Conservation (phyloP, 2,888 invertebrate genomes). For the Linnaemya tessellans region DNA sequence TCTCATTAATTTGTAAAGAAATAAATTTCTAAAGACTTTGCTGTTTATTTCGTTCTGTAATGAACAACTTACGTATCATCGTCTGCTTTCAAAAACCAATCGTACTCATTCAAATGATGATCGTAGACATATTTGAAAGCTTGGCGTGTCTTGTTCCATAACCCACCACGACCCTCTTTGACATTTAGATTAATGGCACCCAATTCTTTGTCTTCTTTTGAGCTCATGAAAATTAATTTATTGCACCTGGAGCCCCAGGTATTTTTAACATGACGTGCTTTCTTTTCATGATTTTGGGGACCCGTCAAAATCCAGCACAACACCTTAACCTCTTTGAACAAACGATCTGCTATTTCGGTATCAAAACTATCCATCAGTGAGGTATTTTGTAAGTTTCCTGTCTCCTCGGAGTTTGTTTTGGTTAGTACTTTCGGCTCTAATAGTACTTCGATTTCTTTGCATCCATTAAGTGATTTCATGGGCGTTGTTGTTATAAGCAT, state of each 20-base stretch:
- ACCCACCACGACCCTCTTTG: conserved; percentile 91
- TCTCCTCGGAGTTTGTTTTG: not conserved
- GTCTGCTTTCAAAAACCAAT: conserved; percentile 99
- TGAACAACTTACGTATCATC: conserved; percentile 94
- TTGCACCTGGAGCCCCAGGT: conserved; percentile 98
- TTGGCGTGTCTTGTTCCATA: conserved; percentile 98
- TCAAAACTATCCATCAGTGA: conserved; percentile 36
- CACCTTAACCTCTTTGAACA: conserved; percentile 90
- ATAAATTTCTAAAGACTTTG: too few species aligned
- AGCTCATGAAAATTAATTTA: conserved; percentile 93
- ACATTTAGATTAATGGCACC: conserved; percentile 92
- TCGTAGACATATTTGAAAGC: conserved; percentile 94
- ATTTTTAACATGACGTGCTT: conserved; percentile 94
- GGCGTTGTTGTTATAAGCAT: conserved; percentile 39
- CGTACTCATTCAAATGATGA: conserved; percentile 91
- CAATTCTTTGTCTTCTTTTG: conserved; percentile 87
- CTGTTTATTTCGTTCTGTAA: not conserved
- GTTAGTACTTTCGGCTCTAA: not conserved
- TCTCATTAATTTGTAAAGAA: too few species aligned
- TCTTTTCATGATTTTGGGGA: conserved; percentile 92
- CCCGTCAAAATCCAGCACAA: conserved; percentile 98
- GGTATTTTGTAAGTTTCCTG: not conserved
- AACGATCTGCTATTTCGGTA: conserved; percentile 86
- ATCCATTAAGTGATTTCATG: conserved; percentile 27
- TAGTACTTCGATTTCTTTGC: conserved; percentile 2